Conservation (phyloP, 2,113 vertebrate genomes). For the Etheostoma cragini region DNA sequence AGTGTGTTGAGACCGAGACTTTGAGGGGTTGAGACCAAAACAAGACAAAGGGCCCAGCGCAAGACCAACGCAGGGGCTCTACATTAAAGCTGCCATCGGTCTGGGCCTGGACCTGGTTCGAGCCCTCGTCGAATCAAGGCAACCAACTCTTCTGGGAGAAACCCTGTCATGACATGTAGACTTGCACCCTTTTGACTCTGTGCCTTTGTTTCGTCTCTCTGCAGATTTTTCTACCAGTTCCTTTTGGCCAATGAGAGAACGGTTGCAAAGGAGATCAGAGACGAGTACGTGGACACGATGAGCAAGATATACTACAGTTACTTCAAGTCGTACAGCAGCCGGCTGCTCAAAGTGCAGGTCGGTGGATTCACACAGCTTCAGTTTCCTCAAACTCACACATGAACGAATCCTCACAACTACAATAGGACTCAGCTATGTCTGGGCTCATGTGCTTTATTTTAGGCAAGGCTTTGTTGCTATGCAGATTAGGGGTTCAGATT, state of each 20-base stretch:
- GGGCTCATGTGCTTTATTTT: not conserved
- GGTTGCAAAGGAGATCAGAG: slow-evolving; percentile 91
- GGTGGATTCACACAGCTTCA: slow-evolving; percentile 28
- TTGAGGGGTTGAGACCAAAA: too few species aligned
- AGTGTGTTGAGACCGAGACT: too few species aligned
- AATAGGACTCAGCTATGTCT: too few species aligned
- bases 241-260: slow-evolving; percentile 91
- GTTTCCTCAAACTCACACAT: too few species aligned
- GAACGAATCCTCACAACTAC: not conserved
- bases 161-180: not conserved
- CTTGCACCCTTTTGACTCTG: not conserved
- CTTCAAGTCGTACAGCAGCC: slow-evolving; percentile 91
- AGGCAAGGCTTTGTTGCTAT: too few species aligned
- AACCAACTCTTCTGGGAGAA: too few species aligned
- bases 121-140: too few species aligned
- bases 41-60: too few species aligned
- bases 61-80: too few species aligned
- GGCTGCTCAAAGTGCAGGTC: slow-evolving; percentile 96
- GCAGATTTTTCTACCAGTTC: slow-evolving; percentile 95
- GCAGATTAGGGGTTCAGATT: too few species aligned
- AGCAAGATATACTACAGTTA: slow-evolving; percentile 95
- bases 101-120: too few species aligned
- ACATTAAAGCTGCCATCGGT: too few species aligned
- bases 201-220: not conserved
- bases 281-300: slow-evolving; percentile 94